Base-by-base conservation (phyloP, 2,113 vertebrate species). In the Casuarius casuarius region DNA sequence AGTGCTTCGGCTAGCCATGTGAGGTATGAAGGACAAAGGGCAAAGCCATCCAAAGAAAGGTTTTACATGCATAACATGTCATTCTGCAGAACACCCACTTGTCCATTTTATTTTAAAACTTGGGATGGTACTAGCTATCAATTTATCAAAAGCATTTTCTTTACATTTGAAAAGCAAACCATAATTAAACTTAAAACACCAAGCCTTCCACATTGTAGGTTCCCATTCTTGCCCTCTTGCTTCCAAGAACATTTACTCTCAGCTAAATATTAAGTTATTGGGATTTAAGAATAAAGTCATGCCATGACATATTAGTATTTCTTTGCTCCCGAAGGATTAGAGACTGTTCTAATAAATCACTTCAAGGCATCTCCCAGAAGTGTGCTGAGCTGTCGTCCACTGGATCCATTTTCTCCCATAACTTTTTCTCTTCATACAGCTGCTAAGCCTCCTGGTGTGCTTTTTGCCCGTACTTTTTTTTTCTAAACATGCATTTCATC, bases 181-280 rank as follows among this genome's bases (percentile, higher is more conserved):
- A 49, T 87, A 73, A 65, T 29, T 7, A 8, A 15, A 11, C 7
- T 52, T 23, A 63, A 68, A 89, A 2, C 13, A 59, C 5, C 9
- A 26, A 31, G 25, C 23, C 46, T 71, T 66, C 68, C 84, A 66
- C 26, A 15, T 11, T 65, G n/a, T 46, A 51, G 21, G 48, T 28
- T 90, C 56, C 44, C 59, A 81, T 66, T 84, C 40, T 76, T 44
- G 51, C 26, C 29, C 31, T n/a, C 65, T 28, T 68, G 20, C 42
- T 95, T 72, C 51, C 77, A 81, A 71, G 80, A 11, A 23, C 18
- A 23, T 49, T 87, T 68, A 68, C 25, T 58, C 9, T 48, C 84
- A 80, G 68, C 12, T 79, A 70, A 96, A 79, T 40, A 86, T 88
- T 70, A 89, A 92, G 89, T 94, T 83, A 84, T 42, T 83, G 42